Percentiles rank a stretch among this genome's conserved stretches.
Evolutionary conservation across 2,113 vertebrate species (phyloP).

Genomic region (Myrmophylax atrothorax): DNA sequence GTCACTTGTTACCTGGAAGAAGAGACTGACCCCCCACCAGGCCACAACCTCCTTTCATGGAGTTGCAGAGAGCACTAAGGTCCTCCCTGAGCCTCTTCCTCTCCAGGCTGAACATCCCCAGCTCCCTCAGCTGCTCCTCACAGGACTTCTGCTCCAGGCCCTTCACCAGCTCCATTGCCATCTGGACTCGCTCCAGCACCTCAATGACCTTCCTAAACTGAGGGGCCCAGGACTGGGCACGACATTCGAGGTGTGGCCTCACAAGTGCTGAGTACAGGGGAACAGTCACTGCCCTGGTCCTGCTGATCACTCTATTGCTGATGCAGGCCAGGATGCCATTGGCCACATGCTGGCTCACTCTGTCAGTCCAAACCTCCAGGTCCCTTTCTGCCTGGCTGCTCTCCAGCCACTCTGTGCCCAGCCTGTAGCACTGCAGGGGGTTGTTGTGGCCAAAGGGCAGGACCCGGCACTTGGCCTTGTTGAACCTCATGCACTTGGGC

Average conservation of each 20-base stretch:
- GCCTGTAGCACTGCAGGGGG: not conserved
- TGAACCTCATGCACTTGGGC: not conserved
- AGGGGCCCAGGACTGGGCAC: not conserved
- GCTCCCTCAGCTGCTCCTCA: not conserved
- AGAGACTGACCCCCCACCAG: not conserved
- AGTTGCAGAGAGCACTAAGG: not conserved
- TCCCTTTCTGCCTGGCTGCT: not conserved
- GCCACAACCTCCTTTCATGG: not conserved
- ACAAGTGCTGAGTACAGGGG: no score
- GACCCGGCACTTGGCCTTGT: not conserved
- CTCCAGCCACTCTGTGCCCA: not conserved
- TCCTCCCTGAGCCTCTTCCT: not conserved
- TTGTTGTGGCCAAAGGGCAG: not conserved
- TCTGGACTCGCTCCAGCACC: not conserved
- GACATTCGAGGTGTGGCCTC: not conserved
- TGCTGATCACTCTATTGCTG: not conserved
- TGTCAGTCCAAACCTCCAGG: not conserved
- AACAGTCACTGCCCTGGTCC: not conserved
- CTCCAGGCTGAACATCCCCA: not conserved
- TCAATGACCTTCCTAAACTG: not conserved
- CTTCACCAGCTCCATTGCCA: rapidly evolving
- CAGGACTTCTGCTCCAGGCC: not conserved
- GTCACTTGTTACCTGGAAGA: not conserved
- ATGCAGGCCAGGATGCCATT: not conserved
- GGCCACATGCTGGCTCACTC: not conserved